These are phyloP conservation scores for Nannoperca obscura DNA, from an alignment of 2,797 vertebrate genomes.

Conservation along the genomic window DNA sequence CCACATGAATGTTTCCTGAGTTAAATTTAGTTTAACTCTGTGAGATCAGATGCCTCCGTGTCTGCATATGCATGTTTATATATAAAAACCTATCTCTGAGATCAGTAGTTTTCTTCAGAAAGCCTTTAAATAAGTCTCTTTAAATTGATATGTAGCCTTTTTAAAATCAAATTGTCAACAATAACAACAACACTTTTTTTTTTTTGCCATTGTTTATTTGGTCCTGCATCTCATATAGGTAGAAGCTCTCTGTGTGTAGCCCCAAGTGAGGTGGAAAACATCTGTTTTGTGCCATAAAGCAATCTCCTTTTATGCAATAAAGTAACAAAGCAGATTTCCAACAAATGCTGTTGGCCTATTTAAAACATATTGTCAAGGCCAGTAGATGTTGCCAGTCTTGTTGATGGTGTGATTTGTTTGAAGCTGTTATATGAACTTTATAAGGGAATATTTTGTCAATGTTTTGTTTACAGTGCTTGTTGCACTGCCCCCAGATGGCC, in stretches of 20 bases:
- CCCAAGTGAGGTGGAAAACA: constrained; percentile 46
- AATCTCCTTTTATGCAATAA: constrained; percentile 31
- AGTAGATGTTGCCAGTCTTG: constrained; percentile 19
- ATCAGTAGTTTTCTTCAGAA: neutral
- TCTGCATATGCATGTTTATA: neutral
- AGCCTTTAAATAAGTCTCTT: neutral
- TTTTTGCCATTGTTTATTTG: constrained; percentile 29
- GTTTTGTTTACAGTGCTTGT: neutral
- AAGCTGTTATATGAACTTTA: neutral
- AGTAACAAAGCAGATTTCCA: constrained; percentile 45
- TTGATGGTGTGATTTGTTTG: constrained; percentile 20
- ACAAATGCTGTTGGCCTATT: constrained; percentile 30
- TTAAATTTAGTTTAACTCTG: constrained; percentile 27
- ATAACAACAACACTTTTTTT: constrained; percentile 12
- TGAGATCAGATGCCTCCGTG: neutral
- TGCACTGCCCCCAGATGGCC: neutral
- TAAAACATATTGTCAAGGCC: constrained; percentile 37
- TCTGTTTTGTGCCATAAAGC: constrained; percentile 54
- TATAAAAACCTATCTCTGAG: neutral
- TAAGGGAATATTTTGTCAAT: neutral
- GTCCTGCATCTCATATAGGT: constrained; percentile 38
- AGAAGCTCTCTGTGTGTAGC: constrained; percentile 13
- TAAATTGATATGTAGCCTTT: neutral
- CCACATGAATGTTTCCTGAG: constrained; percentile 26
- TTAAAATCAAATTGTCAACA: constrained; percentile 17